phyloP scores from a whole-genome alignment of 2,113 vertebrate genomes.

The Tetraodon nigroviridis region DNA sequence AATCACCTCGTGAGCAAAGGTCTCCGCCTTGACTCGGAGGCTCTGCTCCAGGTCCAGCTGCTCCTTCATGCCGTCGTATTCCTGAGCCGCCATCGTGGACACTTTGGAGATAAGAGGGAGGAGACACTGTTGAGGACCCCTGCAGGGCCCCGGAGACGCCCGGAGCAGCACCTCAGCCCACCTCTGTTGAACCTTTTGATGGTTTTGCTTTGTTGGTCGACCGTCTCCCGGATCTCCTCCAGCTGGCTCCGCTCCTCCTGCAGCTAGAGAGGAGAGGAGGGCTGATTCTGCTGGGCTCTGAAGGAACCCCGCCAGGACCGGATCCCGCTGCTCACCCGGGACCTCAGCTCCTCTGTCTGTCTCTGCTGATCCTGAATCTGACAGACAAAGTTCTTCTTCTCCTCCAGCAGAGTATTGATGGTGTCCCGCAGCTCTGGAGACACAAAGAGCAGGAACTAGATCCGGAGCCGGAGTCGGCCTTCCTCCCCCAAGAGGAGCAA shows the following conservation, averaged over 20 bases:
- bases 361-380: slow-evolving; percentile 75
- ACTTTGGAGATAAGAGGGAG: slow-evolving; percentile 47
- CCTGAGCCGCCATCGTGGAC: slow-evolving; percentile 76
- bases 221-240: slow-evolving; percentile 68
- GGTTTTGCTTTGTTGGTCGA: slow-evolving; percentile 71
- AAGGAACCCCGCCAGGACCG: neutral
- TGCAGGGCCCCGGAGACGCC: slow-evolving; percentile 1
- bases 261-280: slow-evolving; percentile 39
- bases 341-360: slow-evolving; percentile 67
- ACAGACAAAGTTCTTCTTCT: slow-evolving; percentile 74
- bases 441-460: neutral
- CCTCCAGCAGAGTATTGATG: slow-evolving; percentile 70
- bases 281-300: too few species aligned
- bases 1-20: slow-evolving; percentile 75
- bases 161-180: slow-evolving; percentile 32
- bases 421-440: slow-evolving; percentile 73
- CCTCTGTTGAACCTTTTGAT: slow-evolving; percentile 81
- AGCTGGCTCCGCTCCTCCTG: slow-evolving; percentile 66
- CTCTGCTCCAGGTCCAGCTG: slow-evolving; percentile 77
- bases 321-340: slow-evolving; percentile 55
- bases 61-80: slow-evolving; percentile 75
- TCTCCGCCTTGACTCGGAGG: slow-evolving; percentile 74
- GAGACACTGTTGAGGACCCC: slow-evolving; percentile 51
- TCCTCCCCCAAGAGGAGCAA: neutral
- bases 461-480: neutral